Evolutionary conservation across 2,113 vertebrate genomes (phyloP), one percentile per base, ranked within the genome.

Genomic region (Pogonocichla stellata): DNA sequence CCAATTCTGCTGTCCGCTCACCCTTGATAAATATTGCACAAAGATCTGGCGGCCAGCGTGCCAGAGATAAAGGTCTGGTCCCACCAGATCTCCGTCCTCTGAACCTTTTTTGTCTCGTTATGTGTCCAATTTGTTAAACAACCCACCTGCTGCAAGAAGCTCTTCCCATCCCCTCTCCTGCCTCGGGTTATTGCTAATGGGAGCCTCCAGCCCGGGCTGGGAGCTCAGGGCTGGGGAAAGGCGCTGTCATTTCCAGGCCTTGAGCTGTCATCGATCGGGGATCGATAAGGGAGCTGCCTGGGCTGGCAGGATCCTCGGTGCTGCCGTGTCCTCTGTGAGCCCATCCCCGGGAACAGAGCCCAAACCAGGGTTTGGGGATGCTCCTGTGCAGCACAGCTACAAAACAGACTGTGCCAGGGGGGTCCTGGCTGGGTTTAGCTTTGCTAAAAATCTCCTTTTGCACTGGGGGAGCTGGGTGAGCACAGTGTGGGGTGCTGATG

Each of bases 21-120:
- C 92, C 91, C 96, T 94, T 88, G 88, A 93, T 93, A 86, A 91
- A 92, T 69, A 77, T 36, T 75, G 85, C 83, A 80, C 85, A 73
- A 87, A 90, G 95, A 77, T 96, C 95, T 93, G 93, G 91, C 79
- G 47, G 91, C 91, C 95, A 80, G 19, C 5, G 10, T 61, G 90
- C 73, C 20, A 66, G 73, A 95, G 92, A 95, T 90, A 95, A 97
- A 94, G 85, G 71, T 83, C 65, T 70, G 3, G 57, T 72, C 95
- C 88, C 29, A 3, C 47, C 93, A 91, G 85, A 79, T 84, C 90
- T 84, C 90, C 87, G 54, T 95, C 75, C 54, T 66, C 80, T 1
- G 60, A 26, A 66, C 83, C 67, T 92, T 94, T 92, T 94, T 93
- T 84, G 87, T 92, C 92, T 95, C 8, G 5, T 78, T 42, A 1